A percentile compares a stretch with the other conserved stretches of the same genome.
Conservation (phyloP, 1,140 invertebrate species). For the Coenobita brevimanus region DNA sequence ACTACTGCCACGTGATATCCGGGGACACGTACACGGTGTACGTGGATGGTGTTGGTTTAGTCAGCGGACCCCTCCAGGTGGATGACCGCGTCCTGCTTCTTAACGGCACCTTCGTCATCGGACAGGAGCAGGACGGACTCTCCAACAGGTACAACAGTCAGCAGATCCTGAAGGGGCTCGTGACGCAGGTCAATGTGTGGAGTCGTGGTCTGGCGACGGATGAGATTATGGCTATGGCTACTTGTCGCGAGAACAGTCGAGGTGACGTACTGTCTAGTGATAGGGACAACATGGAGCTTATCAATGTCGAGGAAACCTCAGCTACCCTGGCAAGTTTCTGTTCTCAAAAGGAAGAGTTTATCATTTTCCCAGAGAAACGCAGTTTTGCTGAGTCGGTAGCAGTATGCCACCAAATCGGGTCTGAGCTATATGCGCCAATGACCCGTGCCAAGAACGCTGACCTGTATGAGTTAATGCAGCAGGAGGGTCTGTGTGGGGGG, state of each 20-base stretch:
- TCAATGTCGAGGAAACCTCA: background rate
- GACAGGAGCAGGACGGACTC: slow-evolving; percentile 29
- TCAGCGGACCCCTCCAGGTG: background rate
- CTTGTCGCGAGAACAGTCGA: background rate
- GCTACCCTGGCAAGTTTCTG: background rate
- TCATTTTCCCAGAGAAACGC: slow-evolving; percentile 17
- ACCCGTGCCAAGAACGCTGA: background rate
- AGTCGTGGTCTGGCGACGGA: background rate
- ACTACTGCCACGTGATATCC: slow-evolving; percentile 34
- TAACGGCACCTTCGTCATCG: slow-evolving; percentile 12
- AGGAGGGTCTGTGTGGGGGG: background rate
- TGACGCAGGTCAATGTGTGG: slow-evolving; percentile 17
- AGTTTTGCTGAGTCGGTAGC: background rate
- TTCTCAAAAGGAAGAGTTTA: background rate
- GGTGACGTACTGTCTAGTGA: slow-evolving; percentile 25
- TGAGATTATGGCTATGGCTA: background rate
- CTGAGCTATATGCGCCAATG: background rate
- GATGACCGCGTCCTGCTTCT: slow-evolving; percentile 15
- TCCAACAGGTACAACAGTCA: background rate
- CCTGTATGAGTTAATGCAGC: background rate
- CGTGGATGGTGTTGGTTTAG: background rate
- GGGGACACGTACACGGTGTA: slow-evolving; percentile 25
- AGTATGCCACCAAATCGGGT: background rate
- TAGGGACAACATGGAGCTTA: slow-evolving; percentile 6
- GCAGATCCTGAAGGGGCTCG: slow-evolving; percentile 19